Conservation (phyloP, 1,140 invertebrate genomes). For the Ooceraea biroi region DNA sequence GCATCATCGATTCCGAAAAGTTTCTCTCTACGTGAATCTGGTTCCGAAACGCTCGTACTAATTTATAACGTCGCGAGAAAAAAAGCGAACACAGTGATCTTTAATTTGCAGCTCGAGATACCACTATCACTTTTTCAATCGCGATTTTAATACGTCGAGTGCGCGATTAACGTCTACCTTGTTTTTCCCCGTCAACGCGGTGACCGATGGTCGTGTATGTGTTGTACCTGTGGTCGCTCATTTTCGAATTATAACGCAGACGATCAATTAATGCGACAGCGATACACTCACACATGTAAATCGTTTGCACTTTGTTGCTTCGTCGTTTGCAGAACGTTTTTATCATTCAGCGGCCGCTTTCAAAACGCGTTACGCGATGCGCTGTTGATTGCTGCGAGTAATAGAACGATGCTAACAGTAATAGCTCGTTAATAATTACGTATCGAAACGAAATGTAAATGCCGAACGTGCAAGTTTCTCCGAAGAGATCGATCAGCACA, state of each 20-base stretch:
- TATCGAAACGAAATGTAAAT: not conserved
- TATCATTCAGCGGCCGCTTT: conserved; percentile 33
- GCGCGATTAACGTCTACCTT: conserved; percentile 18
- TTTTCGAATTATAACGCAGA: conserved; percentile 41
- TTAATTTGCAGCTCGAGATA: not conserved
- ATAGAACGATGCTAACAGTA: conserved; percentile 23
- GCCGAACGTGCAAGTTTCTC: not conserved
- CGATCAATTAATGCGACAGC: conserved; percentile 25
- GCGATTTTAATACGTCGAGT: not conserved
- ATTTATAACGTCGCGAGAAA: no score
- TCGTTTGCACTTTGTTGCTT: conserved; percentile 8
- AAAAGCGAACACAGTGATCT: no score
- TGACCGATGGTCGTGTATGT: conserved; percentile 17
- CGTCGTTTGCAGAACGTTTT: conserved; percentile 36
- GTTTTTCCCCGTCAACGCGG: not conserved
- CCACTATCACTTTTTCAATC: not conserved
- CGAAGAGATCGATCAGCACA: not conserved
- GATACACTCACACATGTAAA: conserved; percentile 23
- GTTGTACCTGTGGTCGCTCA: conserved; percentile 19
- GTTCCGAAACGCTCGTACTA: no score
- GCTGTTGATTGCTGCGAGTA: conserved; percentile 44
- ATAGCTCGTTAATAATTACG: not conserved
- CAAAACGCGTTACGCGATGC: conserved; percentile 11
- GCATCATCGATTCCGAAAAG: no score
- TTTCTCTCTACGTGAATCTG: no score